These are phyloP conservation scores for Polydrusus tereticollis DNA, from an alignment of 2,888 invertebrate species.

Conservation along the genomic window DNA sequence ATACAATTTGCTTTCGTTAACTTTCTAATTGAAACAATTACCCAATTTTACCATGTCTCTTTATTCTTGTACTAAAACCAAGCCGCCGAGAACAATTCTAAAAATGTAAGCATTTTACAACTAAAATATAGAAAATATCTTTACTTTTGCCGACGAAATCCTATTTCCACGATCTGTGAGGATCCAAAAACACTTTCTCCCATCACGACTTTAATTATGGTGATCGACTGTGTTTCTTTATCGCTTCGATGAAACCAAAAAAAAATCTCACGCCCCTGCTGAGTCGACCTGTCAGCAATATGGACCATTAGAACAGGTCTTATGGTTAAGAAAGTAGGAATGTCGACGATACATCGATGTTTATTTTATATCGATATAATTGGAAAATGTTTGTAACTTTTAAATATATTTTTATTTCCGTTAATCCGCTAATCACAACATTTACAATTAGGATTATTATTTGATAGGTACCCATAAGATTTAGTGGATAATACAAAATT, in stretches of 20 bases:
- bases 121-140: slow-evolving; percentile 21
- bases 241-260: slow-evolving; percentile 21
- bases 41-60: too few species aligned
- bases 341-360: neutral
- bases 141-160: slow-evolving; percentile 21
- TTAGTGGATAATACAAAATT: too few species aligned
- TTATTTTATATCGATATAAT: neutral
- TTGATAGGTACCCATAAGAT: too few species aligned
- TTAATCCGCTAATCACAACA: too few species aligned
- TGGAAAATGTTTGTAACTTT: too few species aligned
- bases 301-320: slow-evolving; percentile 38
- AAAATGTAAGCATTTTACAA: neutral
- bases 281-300: slow-evolving; percentile 40
- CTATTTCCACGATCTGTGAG: slow-evolving; percentile 32
- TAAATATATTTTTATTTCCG: too few species aligned
- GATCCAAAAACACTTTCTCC: slow-evolving; percentile 39
- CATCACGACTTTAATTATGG: slow-evolving; percentile 41
- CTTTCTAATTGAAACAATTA: too few species aligned
- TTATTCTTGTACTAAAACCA: too few species aligned
- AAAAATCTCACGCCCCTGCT: slow-evolving; percentile 46
- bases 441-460: too few species aligned
- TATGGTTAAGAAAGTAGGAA: slow-evolving; percentile 21
- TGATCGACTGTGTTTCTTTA: slow-evolving; percentile 38
- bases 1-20: too few species aligned
- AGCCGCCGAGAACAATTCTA: neutral